These are phyloP conservation scores for Neodiprion virginianus DNA, from an alignment of 1,140 invertebrate species.

Conservation along the genomic window DNA sequence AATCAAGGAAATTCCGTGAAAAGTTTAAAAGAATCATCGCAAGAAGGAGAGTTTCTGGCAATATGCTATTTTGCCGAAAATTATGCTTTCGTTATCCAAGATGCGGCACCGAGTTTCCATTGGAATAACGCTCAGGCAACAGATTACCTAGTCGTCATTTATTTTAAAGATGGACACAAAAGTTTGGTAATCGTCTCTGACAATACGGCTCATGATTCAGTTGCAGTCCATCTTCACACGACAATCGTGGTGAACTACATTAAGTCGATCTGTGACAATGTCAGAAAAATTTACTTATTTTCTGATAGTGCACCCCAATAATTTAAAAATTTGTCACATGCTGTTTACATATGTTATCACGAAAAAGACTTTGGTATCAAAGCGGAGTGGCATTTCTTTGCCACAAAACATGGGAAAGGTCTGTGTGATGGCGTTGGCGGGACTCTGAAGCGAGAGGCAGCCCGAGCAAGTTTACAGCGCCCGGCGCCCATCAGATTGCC, in stretches of 20 bases:
- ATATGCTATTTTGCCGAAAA: slow-evolving; percentile 45
- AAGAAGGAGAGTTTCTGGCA: slow-evolving; percentile 27
- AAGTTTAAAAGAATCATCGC: slow-evolving; percentile 26
- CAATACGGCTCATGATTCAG: slow-evolving; percentile 27
- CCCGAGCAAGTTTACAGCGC: slow-evolving; percentile 29
- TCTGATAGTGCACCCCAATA: slow-evolving; percentile 26
- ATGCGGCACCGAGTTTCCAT: slow-evolving; percentile 40
- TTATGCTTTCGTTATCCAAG: slow-evolving; percentile 18
- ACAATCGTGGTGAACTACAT: slow-evolving; percentile 21
- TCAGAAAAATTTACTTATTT: slow-evolving; percentile 28
- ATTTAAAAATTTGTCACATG: slow-evolving; percentile 40
- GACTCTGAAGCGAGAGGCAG: slow-evolving; percentile 29
- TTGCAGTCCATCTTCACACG: slow-evolving; percentile 24
- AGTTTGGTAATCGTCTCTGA: slow-evolving; percentile 28
- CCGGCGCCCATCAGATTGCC: slow-evolving; percentile 12
- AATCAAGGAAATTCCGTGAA: slow-evolving; percentile 27
- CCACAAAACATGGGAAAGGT: slow-evolving; percentile 43
- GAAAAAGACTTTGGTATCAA: slow-evolving; percentile 28
- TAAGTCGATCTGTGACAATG: slow-evolving; percentile 18
- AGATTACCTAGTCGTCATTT: slow-evolving; percentile 36
- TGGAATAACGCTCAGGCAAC: slow-evolving; percentile 42
- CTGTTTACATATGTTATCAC: slow-evolving; percentile 23
- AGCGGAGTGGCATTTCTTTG: slow-evolving; percentile 43
- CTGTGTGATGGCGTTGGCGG: slow-evolving; percentile 33
- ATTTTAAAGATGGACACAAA: slow-evolving; percentile 25